phyloP scores from a whole-genome alignment of 2,888 invertebrate species.

The Digitonthophagus gazella region DNA sequence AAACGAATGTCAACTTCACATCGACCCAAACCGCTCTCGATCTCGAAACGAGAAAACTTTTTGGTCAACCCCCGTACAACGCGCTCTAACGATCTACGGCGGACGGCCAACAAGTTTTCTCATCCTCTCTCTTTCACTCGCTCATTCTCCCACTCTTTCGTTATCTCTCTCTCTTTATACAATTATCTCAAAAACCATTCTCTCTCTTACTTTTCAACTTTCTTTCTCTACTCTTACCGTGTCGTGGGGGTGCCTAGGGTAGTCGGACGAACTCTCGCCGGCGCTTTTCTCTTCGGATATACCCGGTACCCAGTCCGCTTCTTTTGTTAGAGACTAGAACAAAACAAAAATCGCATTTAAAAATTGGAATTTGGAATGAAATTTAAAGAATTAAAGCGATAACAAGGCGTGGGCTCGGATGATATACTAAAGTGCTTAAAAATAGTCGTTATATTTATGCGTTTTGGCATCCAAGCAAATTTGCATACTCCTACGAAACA shows the following conservation, averaged over 20 bases:
- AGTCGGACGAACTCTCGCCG: conserved; percentile 74
- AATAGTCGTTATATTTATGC: not conserved
- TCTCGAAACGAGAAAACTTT: not conserved
- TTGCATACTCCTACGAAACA: too few relatives aligned
- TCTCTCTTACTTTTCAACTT: not conserved
- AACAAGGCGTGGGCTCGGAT: not conserved
- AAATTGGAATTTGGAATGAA: not conserved
- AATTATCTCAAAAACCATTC: not conserved
- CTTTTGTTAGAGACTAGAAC: conserved; percentile 84
- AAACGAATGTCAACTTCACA: conserved; percentile 96
- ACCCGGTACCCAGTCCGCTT: conserved; percentile 78
- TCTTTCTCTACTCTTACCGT: conserved; percentile 63
- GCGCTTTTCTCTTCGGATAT: conserved; percentile 73
- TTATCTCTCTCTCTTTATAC: not conserved
- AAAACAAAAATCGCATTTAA: conserved; percentile 22
- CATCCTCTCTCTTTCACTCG: not conserved
- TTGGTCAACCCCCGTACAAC: not conserved
- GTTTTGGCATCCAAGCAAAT: not conserved
- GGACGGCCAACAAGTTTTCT: not conserved
- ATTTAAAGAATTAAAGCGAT: not conserved
- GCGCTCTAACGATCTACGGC: not conserved
- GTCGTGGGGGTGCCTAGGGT: conserved; percentile 74
- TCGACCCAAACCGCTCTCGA: conserved; percentile 52
- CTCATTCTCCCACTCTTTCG: not conserved
- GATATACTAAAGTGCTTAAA: not conserved